phyloP scores from a whole-genome alignment of 35 echinoderm and acorn worm genomes.

The Ophioderma brevispina region DNA sequence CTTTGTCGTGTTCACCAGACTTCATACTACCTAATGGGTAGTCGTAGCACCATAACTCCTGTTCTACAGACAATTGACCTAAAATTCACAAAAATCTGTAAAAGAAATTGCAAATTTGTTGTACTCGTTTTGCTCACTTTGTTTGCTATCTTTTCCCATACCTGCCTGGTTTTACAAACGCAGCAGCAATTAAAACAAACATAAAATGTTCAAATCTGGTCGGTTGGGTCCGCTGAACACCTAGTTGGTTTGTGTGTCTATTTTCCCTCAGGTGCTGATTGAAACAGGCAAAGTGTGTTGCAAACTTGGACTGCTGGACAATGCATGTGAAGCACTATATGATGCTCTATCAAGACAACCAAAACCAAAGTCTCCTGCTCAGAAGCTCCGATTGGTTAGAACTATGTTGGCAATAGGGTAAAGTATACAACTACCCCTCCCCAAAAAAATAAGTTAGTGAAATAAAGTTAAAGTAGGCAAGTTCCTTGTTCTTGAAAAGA shows the following conservation, averaged over 20 bases:
- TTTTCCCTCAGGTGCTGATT: constrained; percentile 56
- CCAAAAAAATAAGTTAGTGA: not conserved
- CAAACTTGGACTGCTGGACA: constrained; percentile 55
- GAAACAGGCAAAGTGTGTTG: constrained; percentile 69
- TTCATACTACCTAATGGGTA: no score
- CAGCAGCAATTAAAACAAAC: not conserved
- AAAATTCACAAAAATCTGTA: not conserved
- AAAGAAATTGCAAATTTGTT: no score
- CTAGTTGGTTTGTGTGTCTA: not conserved
- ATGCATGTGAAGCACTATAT: constrained; percentile 49
- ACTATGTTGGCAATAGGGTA: constrained; percentile 73
- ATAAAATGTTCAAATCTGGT: not conserved
- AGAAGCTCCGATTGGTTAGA: constrained; percentile 83
- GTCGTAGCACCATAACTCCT: no score
- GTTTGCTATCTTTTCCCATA: no score
- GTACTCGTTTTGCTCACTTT: no score
- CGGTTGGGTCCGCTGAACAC: not conserved
- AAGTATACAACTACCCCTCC: not conserved
- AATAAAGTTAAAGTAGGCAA: not conserved
- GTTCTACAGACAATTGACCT: no score
- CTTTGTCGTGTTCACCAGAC: no score
- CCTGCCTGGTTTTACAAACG: not conserved
- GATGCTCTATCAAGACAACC: constrained; percentile 70
- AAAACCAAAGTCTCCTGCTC: constrained; percentile 49
- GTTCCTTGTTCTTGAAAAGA: not conserved